These are phyloP conservation scores for Dolomedes plantarius DNA, from an alignment of 2,888 invertebrate genomes.

Conservation along the genomic window DNA sequence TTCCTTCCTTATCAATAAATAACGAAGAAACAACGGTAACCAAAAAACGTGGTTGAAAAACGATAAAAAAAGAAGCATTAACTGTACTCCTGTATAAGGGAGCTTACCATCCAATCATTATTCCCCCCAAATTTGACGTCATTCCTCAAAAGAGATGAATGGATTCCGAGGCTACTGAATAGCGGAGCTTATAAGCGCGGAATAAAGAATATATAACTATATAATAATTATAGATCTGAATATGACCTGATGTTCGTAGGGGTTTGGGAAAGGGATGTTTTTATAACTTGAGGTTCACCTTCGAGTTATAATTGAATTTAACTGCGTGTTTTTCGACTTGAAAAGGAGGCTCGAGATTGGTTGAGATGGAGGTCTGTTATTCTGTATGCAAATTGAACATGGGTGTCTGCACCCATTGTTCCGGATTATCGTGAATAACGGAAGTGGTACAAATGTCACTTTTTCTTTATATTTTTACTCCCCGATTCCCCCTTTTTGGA, in stretches of 20 bases:
- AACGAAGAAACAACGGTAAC: conserved; percentile 23
- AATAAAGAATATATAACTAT: conserved; percentile 47
- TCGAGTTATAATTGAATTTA: conserved; percentile 62
- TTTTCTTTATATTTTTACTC: not conserved
- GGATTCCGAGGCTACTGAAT: conserved; percentile 28
- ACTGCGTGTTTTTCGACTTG: conserved; percentile 21
- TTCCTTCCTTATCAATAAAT: conserved; percentile 47
- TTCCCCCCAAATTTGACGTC: conserved; percentile 29
- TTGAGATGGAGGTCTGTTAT: conserved; percentile 42
- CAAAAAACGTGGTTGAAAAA: not conserved
- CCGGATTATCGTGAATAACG: conserved; percentile 37
- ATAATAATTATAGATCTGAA: conserved; percentile 56
- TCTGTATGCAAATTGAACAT: conserved; percentile 59
- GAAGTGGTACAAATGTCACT: conserved; percentile 32
- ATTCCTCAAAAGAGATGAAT: conserved; percentile 58
- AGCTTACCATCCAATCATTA: conserved; percentile 46
- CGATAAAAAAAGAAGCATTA: not conserved
- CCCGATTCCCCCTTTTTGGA: not conserved
- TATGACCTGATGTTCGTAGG: conserved; percentile 49
- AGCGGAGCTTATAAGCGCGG: conserved; percentile 29
- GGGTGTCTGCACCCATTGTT: conserved; percentile 56
- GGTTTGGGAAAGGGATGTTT: conserved; percentile 53
- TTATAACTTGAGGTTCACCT: conserved; percentile 49
- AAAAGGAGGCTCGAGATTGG: conserved; percentile 41
- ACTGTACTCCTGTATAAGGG: conserved; percentile 17